Percentiles rank a stretch among this genome's conserved stretches.
These are phyloP conservation scores for Eleutherodactylus coqui DNA, from an alignment of 2,797 vertebrate genomes.

Conservation along the genomic window DNA sequence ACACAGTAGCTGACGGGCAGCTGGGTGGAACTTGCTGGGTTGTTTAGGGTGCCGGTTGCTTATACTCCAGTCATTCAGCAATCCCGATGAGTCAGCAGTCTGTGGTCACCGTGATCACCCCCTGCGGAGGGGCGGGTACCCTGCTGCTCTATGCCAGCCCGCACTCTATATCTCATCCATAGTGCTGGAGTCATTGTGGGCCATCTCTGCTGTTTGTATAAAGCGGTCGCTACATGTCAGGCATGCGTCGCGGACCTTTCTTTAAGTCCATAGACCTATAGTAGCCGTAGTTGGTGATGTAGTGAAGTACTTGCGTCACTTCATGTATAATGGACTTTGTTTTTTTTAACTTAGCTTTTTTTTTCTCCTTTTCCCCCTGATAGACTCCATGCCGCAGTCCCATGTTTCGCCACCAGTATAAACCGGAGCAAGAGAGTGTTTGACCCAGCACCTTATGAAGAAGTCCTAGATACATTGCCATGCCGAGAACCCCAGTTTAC, in stretches of 20 bases:
- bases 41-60: background rate
- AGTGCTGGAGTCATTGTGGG: too few species aligned
- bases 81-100: background rate
- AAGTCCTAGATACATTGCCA: background rate
- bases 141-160: too few species aligned
- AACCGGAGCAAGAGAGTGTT: background rate
- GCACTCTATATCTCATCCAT: too few species aligned
- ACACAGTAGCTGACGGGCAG: background rate
- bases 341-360: background rate
- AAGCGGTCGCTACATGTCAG: too few species aligned
- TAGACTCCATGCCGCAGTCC: conserved; percentile 18
- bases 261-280: too few species aligned
- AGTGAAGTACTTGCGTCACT: background rate
- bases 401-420: background rate
- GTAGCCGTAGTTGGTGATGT: background rate
- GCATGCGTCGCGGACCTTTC: too few species aligned
- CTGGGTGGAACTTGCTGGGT: background rate
- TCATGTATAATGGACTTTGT: background rate
- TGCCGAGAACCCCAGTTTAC: background rate
- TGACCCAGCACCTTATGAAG: background rate
- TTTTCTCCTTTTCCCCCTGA: background rate
- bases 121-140: background rate
- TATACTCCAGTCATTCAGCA: background rate
- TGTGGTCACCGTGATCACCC: background rate
- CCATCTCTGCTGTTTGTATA: too few species aligned